These are phyloP conservation scores for Tiliacea aurago DNA, from an alignment of 2,888 invertebrate species.

Conservation along the genomic window DNA sequence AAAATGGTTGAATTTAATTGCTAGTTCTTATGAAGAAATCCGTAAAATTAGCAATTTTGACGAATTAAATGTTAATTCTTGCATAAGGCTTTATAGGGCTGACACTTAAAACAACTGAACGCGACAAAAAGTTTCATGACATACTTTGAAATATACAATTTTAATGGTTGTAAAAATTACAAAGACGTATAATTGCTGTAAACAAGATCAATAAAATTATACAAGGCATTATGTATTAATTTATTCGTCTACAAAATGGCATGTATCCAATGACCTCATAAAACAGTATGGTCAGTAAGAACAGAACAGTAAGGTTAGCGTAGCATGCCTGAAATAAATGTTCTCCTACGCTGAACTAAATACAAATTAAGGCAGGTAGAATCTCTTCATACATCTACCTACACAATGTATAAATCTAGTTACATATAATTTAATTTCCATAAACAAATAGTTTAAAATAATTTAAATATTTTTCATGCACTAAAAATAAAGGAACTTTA, in stretches of 20 bases:
- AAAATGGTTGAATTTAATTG: slow-evolving; percentile 46
- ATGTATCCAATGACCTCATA: neutral
- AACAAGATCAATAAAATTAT: neutral
- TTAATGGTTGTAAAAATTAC: neutral
- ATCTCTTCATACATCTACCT: too few species aligned
- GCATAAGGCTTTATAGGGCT: neutral
- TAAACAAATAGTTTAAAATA: neutral
- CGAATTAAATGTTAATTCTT: neutral
- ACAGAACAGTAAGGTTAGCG: too few species aligned
- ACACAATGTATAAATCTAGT: neutral
- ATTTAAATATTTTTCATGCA: neutral
- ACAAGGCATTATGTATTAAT: neutral
- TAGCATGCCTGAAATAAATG: neutral
- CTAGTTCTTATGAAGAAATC: slow-evolving; percentile 3
- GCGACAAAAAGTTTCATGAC: neutral
- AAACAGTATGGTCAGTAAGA: neutral
- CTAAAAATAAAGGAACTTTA: slow-evolving; percentile 26
- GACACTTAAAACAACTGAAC: neutral
- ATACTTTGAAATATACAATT: slow-evolving; percentile 11
- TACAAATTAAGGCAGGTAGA: neutral
- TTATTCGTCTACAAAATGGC: slow-evolving; percentile 3
- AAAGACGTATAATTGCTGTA: neutral
- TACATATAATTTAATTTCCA: neutral
- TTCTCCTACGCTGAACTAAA: neutral
- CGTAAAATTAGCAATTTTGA: neutral